Evolutionary conservation across 2,888 invertebrate genomes (phyloP).

Genomic region (Eilema depressum): DNA sequence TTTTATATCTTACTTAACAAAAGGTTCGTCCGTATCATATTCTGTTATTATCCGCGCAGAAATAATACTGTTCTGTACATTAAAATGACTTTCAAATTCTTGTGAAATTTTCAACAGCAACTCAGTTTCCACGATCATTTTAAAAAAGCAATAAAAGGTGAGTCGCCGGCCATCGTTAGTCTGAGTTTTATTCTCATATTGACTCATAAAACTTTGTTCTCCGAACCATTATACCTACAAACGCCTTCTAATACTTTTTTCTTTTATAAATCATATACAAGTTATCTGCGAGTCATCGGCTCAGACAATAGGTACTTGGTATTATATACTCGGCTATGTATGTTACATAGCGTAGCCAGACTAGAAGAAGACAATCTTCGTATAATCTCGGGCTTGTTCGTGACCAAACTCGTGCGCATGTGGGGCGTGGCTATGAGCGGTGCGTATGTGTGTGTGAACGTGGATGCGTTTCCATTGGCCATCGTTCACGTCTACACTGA

Average conservation of each 20-base stretch:
- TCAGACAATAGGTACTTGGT: constrained; percentile 61
- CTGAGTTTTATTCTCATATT: constrained; percentile 40
- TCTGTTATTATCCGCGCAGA: not conserved
- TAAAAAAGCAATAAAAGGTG: constrained; percentile 37
- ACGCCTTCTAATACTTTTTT: constrained; percentile 49
- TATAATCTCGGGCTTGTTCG: constrained; percentile 76
- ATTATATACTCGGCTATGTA: constrained; percentile 48
- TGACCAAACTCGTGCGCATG: constrained; percentile 76
- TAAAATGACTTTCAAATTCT: constrained; percentile 15
- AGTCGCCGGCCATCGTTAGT: constrained; percentile 31
- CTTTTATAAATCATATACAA: constrained; percentile 52
- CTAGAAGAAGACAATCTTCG: constrained; percentile 79
- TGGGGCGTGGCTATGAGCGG: constrained; percentile 59
- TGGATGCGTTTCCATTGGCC: constrained; percentile 63
- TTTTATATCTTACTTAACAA: not conserved
- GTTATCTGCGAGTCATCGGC: constrained; percentile 53
- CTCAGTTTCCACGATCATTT: constrained; percentile 32
- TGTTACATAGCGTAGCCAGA: constrained; percentile 55
- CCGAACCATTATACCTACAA: constrained; percentile 50
- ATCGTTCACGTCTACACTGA: constrained; percentile 32
- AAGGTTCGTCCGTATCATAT: not conserved
- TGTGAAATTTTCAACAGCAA: constrained; percentile 22
- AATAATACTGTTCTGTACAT: constrained; percentile 3
- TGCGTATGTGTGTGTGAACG: constrained; percentile 61
- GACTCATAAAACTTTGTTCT: constrained; percentile 52